Percentiles rank a stretch among this genome's conserved stretches.
phyloP scores from a whole-genome alignment of 2,888 invertebrate genomes.

The Synanthedon vespiformis region DNA sequence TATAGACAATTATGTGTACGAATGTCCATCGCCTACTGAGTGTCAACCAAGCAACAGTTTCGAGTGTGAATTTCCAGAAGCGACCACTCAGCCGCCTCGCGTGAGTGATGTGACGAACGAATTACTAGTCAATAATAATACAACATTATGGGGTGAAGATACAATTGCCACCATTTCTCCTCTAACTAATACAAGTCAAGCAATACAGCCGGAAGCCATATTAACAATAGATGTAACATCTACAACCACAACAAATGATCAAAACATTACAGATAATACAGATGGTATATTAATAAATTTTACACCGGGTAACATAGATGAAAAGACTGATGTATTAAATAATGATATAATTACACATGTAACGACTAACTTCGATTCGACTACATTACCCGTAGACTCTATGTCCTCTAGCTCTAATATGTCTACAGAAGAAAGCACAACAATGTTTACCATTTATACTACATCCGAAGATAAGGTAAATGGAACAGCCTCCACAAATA shows the following conservation, averaged over 20 bases:
- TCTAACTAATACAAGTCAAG: conserved; percentile 3
- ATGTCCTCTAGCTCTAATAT: background rate
- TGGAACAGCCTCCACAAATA: no score
- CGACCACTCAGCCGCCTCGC: conserved; percentile 15
- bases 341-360: no score
- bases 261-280: no score
- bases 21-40: conserved; percentile 43
- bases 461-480: no score
- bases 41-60: conserved; percentile 38
- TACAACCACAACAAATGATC: background rate
- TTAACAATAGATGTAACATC: conserved; percentile 1
- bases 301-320: no score
- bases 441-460: background rate
- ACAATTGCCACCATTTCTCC: background rate
- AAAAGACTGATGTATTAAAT: no score
- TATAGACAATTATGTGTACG: conserved; percentile 44
- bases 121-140: background rate
- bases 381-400: background rate
- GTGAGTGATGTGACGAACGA: conserved; percentile 14
- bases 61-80: conserved; percentile 45
- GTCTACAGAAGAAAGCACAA: background rate
- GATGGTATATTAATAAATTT: no score
- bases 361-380: no score
- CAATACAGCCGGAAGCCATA: conserved; percentile 1
- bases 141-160: background rate